Evolutionary conservation across 2,888 invertebrate species (phyloP), one percentile per base, ranked within the genome.

Genomic region (Trichopria drosophilae): DNA sequence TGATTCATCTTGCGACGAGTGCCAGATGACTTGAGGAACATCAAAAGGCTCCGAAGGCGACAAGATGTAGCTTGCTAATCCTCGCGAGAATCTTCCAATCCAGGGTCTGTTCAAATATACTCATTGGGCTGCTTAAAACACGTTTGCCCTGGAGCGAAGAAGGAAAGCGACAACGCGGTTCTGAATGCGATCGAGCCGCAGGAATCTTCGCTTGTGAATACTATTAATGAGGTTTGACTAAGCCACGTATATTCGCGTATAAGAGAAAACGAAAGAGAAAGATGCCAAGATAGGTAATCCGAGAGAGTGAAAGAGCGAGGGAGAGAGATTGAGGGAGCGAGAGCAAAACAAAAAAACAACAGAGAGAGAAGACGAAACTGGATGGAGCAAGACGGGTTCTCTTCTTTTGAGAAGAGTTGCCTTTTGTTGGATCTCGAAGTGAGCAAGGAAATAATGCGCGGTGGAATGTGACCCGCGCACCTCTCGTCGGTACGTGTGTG

Each of bases 391-490:
- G 47, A 54, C 55, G 51, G 47, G 42, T 35, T 35, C 50, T 58
- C 61, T 59, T 60, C 65, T 68, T 69, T 65, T 61, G 65, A 65
- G 60, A 61, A 61, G 57, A 65, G 64, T 56, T 65, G 62, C 61
- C 72, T 71, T 72, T 73, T 73, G 73, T 73, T 71, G 68, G 62
- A 55, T 49, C 58, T 49, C 59, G 58, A 58, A 65, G 63, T 58
- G 65, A 64, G 66, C 64, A 60, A 66, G 70, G 69, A 71, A 72
- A 75, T 71, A 74, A 75, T 75, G 66, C 72, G 51, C 56, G 36
- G 16, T 63, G 73, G 75, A 74, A 75, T 73, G 73, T 73, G 73
- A 73, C 72, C 73, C 70, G 64, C 69, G 69, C 71, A 68, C 69
- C 69, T 67, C 65, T 55, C 62, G 58, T 49, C 52, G 16, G 18